Base-by-base conservation (phyloP, 2,113 vertebrate species). In the Perca fluviatilis region DNA sequence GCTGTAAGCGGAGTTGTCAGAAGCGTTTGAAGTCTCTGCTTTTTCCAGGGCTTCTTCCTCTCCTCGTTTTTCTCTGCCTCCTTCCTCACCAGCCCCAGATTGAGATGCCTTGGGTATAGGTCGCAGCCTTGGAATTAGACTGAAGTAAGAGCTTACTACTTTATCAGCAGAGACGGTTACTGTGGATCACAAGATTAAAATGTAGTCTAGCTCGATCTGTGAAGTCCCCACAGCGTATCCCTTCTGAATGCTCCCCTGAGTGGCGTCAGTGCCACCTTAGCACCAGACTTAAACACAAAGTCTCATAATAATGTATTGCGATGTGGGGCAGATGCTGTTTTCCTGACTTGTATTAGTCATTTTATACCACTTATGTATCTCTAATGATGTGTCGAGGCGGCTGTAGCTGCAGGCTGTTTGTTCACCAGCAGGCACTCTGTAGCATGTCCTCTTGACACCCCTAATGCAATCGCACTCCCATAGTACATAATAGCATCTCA, bases 351-450 rank as follows among this genome's bases (percentile, higher is more conserved):
- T 60, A 62, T 70, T 33, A 61, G 43, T 57, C 65, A 27, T 78
- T 87, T 70, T 64, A 30, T 60, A 47, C 78, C 84, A 67, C 71
- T 87, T 46, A 43, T 77, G 61, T 60, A 23, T 58, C 64, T 77
- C 43, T 86, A 86, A 88, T 74, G 82, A 78, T 72, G 67, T 73
- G 70, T 70, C 79, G 61, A 63, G 58, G 68, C 62, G 11, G 61
- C n/a, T 47, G 63, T 56, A 66, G 71, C 86, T 83, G 60, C 65
- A 60, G 64, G 86, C 80, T 78, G 67, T 83, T 89, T 86, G 79
- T 79, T 77, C 69, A 66, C 56, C 67, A 77, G 69, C 79, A 62
- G 65, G 60, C 57, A 3, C 54, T 80, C 16, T 54, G 68, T 60
- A 19, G 61, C 65, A 13, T 40, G 30, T 75, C 74, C 67, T 81